Base-by-base conservation (phyloP, 2,113 vertebrate species). In the Alosa alosa region DNA sequence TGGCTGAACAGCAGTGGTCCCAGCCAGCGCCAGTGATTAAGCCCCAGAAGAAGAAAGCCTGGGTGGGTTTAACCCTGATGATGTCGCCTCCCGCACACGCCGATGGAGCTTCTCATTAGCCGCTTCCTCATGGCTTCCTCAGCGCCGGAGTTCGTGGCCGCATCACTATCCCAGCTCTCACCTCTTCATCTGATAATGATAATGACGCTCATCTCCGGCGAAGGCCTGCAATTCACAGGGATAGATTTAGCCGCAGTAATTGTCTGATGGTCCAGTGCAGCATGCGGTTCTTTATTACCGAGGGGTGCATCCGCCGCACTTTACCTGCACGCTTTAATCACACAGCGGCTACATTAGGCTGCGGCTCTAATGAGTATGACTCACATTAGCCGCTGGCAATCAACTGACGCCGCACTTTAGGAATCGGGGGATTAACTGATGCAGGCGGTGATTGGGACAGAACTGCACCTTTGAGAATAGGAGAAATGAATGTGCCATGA, bases 171-270 rank as follows among this genome's bases (percentile, higher is more conserved):
- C 55, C 82, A 85, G 82, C 31, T 55, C 83, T 44, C 39, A 84
- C 46, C 84, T 83, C 81, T 86, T 85, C 83, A 89, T 89, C 83
- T 83, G 85, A 83, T 85, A 87, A 89, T 85, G 68, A 83, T 87
- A 85, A 86, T 68, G 85, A 89, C 68, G 50, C 9, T 55, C n/a
- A 50, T 50, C 83, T 89, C 84, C 85, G 20, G 84, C 39, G 45
- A 84, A 86, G 81, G 75, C 52, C 41, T 39, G n/a, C 31, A 20
- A 72, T 72, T n/a, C 36, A 64, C 44, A 41, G 68, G 78, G 81
- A 25, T 72, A 81, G 83, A 84, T 83, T 39, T 81, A 50, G 60
- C 52, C 25, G 68, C 72, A 84, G 86, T 87, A 87, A 86, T 75
- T 47, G 81, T 31, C 39, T 20, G 50, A 49, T 36, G n/a, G 84